These are phyloP conservation scores for Aricia agestis DNA, from an alignment of 1,140 invertebrate species.

Conservation along the genomic window DNA sequence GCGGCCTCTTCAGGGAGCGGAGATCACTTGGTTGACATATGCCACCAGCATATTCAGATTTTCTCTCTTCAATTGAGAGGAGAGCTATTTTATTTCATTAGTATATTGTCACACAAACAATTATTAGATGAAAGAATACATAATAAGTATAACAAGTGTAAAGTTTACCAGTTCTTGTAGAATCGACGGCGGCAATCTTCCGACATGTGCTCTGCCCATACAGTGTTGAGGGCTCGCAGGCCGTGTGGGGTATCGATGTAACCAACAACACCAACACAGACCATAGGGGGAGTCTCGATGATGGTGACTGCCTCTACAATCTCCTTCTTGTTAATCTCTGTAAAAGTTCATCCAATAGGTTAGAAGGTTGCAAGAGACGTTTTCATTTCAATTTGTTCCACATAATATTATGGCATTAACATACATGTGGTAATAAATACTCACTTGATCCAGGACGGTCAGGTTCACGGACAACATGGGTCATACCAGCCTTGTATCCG, in stretches of 20 bases:
- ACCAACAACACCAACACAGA: slow-evolving; percentile 97
- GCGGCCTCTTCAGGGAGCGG: slow-evolving; percentile 64
- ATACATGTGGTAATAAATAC: slow-evolving; percentile 56
- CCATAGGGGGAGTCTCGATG: slow-evolving; percentile 98
- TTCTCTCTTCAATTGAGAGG: slow-evolving; percentile 81
- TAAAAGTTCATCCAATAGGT: slow-evolving; percentile 28
- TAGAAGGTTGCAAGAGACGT: background rate
- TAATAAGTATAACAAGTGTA: slow-evolving; percentile 11
- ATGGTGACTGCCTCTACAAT: slow-evolving; percentile 99
- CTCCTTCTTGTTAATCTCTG: slow-evolving; percentile 99
- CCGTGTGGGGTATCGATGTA: slow-evolving; percentile 99
- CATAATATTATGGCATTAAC: background rate
- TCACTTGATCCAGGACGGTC: slow-evolving; percentile 99
- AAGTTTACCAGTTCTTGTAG: slow-evolving; percentile 99
- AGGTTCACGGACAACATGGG: slow-evolving; percentile 98
- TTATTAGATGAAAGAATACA: background rate
- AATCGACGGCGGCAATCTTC: slow-evolving; percentile 98
- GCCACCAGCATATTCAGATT: slow-evolving; percentile 63
- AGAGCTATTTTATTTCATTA: slow-evolving; percentile 72
- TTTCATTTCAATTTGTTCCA: background rate
- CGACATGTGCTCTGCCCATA: slow-evolving; percentile 99
- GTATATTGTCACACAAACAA: slow-evolving; percentile 18
- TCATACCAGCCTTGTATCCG: slow-evolving; percentile 99
- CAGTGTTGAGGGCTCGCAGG: slow-evolving; percentile 93
- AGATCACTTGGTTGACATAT: slow-evolving; percentile 74